Conservation (phyloP, 2,797 vertebrate genomes). For the Rhinophrynus dorsalis region DNA sequence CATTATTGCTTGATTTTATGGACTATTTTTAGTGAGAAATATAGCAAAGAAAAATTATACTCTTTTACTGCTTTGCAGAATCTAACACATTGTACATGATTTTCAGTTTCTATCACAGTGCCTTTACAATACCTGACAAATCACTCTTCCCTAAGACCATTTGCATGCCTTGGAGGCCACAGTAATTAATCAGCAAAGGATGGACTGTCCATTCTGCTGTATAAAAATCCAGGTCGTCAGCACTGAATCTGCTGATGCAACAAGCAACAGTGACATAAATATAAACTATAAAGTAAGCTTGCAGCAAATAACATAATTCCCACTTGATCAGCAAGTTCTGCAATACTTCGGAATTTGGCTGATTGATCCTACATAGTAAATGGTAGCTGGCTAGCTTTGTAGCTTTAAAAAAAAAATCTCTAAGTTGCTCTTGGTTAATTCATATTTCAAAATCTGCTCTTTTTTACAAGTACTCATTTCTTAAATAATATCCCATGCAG, state of each 20-base stretch:
- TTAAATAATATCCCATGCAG: too few relatives aligned
- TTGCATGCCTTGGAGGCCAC: constrained; percentile 7
- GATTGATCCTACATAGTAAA: constrained; percentile 14
- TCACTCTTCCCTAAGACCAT: constrained; percentile 2
- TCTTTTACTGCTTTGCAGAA: background rate
- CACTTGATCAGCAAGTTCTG: constrained; percentile 29
- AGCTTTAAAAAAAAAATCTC: too few relatives aligned
- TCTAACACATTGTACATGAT: background rate
- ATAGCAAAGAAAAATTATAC: background rate
- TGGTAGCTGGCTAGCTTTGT: background rate
- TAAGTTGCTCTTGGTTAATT: too few relatives aligned
- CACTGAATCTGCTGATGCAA: constrained; percentile 38
- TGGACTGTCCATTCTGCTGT: constrained; percentile 23
- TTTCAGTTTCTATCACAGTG: background rate
- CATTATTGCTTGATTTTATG: background rate
- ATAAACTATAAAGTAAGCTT: constrained; percentile 14
- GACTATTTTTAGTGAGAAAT: background rate
- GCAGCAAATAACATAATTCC: constrained; percentile 24
- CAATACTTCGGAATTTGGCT: constrained; percentile 10
- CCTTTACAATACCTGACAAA: background rate
- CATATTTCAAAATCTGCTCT: too few relatives aligned
- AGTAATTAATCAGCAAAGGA: constrained; percentile 39
- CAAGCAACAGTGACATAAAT: constrained; percentile 17
- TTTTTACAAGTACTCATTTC: too few relatives aligned
- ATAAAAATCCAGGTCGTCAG: constrained; percentile 20